Base-by-base conservation (phyloP, 2,797 vertebrate species). In the Miichthys miiuy region DNA sequence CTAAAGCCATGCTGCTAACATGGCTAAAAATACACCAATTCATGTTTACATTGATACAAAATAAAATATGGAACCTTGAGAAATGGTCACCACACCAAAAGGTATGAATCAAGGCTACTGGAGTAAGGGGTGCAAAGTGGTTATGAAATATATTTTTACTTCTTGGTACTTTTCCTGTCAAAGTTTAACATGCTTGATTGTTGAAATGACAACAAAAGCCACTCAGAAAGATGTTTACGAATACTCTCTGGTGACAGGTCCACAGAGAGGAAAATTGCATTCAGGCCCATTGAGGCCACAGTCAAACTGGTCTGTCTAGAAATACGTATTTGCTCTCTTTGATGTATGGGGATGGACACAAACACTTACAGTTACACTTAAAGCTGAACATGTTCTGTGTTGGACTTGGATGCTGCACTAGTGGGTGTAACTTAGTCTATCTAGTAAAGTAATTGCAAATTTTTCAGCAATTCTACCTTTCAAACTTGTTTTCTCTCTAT, bases 221-320 rank as follows among this genome's bases (percentile, higher is more conserved):
- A 12, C 30, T 12, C n/a, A 72, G 46, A 44, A 48, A 12, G 17
- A 56, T 41, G 21, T 20, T 42, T n/a, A 66, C 3, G 34, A 38
- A 11, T 44, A 25, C 7, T 1, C 23, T 46, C 51, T 25, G 30
- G 17, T 64, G 74, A 47, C 20, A 57, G 41, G 12, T 56, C 25
- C 48, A 70, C 21, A 23, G 17, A 41, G 51, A 25, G 34, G 50
- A 16, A 62, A 48, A 67, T 60, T 51, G 65, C 48, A 44, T 46
- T 46, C 14, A 62, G 56, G 9, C 16, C 13, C 38, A 55, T 11
- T 55, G 13, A 52, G 30, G 2, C 42, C n/a, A 50, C n/a, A 14
- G 30, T 17, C 13, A 27, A 51, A 64, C 17, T 48, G n/a, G 10
- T 30, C 17, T 47, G 21, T 42, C 30, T 34, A 12, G 17, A 64